These are phyloP conservation scores for Drymonia ruficornis DNA, from an alignment of 2,888 invertebrate species.

Conservation along the genomic window DNA sequence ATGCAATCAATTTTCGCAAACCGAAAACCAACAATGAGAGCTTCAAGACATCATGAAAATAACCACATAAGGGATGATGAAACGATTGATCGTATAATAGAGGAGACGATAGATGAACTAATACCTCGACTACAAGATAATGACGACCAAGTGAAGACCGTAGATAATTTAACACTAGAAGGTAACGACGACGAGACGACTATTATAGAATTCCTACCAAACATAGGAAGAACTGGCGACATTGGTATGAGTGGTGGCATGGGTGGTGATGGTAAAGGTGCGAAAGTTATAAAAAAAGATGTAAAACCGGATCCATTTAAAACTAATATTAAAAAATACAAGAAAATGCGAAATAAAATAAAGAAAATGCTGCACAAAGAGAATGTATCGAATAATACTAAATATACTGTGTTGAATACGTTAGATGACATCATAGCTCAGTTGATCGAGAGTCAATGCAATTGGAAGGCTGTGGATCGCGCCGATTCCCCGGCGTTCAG, in stretches of 20 bases:
- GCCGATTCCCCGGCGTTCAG: not conserved
- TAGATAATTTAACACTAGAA: conserved; percentile 39
- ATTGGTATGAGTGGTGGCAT: not conserved
- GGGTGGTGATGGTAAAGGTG: too few relatives aligned
- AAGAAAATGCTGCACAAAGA: conserved; percentile 50
- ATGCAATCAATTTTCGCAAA: conserved; percentile 22
- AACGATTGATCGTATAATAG: conserved; percentile 43
- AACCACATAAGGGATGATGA: conserved; percentile 12
- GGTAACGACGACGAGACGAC: conserved; percentile 54
- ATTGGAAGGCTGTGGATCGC: conserved; percentile 30
- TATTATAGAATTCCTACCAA: conserved; percentile 56
- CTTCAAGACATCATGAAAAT: not conserved
- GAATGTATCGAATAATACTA: conserved; percentile 50
- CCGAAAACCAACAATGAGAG: not conserved
- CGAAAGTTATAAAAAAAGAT: not conserved
- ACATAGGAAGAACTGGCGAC: conserved; percentile 5
- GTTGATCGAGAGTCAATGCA: conserved; percentile 53
- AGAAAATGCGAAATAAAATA: conserved; percentile 54
- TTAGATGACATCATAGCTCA: conserved; percentile 59
- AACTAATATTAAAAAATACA: conserved; percentile 51
- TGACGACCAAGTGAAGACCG: conserved; percentile 23
- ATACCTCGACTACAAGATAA: conserved; percentile 54
- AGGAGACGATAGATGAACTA: conserved; percentile 48
- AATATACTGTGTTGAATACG: conserved; percentile 48
- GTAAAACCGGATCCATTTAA: conserved; percentile 28